Evolutionary conservation across 2,888 invertebrate species (phyloP), one percentile per base, ranked within the genome.

Genomic region (Helicoverpa assulta): DNA sequence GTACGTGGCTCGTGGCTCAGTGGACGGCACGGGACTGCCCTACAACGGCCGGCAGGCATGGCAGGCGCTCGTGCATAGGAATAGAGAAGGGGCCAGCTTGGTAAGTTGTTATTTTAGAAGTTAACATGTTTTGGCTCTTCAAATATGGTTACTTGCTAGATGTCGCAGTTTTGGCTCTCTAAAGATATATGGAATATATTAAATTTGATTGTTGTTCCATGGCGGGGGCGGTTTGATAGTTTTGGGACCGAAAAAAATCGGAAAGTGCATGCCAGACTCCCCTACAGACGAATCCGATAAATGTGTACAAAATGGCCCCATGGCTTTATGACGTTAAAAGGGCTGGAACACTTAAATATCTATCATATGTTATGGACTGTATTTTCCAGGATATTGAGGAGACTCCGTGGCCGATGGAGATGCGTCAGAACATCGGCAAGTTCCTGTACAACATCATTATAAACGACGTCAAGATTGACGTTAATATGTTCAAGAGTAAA

Each of bases 401-500:
- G 77, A 93, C 95, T 14, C 89, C 93, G 0, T 98, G 98, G 98
- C 97, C 97, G 0, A 89, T 94, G 14, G 96, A 96, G 70, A 96
- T 97, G 57, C 90, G 97, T 12, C 90, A 93, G 60, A 96, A 96
- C 54, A 95, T 99, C 58, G 99, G 99, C 51, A 97, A 97, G 85
- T 98, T 99, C 91, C 95, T 99, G 0, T 99, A 98, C 89, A 97
- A 98, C 81, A 98, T 99, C 55, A 97, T 99, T 16, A 96, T 99
- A 88, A 97, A 98, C 65, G 98, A 99, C 88, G 95, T 99, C 8
- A 98, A 98, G 93, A 97, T 99, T 60, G 97, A 98, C 89, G 96
- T 97, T 2, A 97, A 98, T 86, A 95, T 97, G 77, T 96, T 98
- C 92, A 96, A 96, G 81, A 82, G 89, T 0, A 97, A 96, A 81